Evolutionary conservation across 2,888 invertebrate genomes (phyloP).

Genomic region (Cheiracanthium punctorium): DNA sequence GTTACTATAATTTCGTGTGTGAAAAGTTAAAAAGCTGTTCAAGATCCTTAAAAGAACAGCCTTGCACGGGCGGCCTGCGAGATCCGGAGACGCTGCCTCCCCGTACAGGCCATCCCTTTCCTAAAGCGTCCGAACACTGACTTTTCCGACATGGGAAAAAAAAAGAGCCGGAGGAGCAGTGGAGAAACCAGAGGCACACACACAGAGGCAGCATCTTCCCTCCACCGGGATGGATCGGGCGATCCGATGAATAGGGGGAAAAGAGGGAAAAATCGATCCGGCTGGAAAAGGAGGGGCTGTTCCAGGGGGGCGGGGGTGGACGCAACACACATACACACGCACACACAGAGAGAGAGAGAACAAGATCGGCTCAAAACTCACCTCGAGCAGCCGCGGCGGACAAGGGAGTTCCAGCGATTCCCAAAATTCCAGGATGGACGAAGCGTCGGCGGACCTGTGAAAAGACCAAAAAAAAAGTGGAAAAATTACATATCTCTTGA

Average conservation of each 20-base stretch:
- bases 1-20: no score
- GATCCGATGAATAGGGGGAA: slow-evolving; percentile 13
- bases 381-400: slow-evolving; percentile 59
- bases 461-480: slow-evolving; percentile 11
- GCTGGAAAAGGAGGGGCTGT: background rate
- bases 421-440: slow-evolving; percentile 76
- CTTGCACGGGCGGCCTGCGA: no score
- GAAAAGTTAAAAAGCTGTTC: no score
- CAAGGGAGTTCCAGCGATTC: slow-evolving; percentile 73
- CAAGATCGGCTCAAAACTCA: slow-evolving; percentile 25
- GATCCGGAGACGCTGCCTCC: no score
- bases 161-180: background rate
- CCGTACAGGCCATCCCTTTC: no score
- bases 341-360: slow-evolving; percentile 34
- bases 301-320: background rate
- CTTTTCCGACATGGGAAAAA: background rate
- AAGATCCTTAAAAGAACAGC: no score
- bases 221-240: slow-evolving; percentile 7
- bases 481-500: background rate
- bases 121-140: background rate
- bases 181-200: background rate
- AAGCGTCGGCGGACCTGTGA: slow-evolving; percentile 75
- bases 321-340: slow-evolving; percentile 23
- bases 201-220: background rate
- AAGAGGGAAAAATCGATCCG: slow-evolving; percentile 10